Conservation (phyloP, 2,113 vertebrate genomes). For the Oryzias celebensis region DNA sequence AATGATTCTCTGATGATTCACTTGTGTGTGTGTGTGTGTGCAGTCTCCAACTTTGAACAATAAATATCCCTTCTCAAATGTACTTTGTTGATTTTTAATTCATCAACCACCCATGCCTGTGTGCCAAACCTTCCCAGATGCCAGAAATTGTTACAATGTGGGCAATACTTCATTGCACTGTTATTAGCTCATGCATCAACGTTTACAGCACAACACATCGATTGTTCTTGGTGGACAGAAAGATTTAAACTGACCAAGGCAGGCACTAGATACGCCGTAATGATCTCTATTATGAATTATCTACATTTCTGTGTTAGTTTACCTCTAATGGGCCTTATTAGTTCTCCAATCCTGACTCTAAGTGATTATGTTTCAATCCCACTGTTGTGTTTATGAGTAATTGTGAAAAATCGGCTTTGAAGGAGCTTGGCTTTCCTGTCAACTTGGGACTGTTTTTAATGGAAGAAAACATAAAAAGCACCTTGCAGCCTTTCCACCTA, state of each 20-base stretch:
- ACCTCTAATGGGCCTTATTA: conserved; percentile 5
- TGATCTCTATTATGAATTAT: conserved; percentile 11
- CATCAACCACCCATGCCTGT: conserved; percentile 53
- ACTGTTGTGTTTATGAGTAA: background rate
- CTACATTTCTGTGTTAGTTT: background rate
- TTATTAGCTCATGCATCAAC: conserved; percentile 45
- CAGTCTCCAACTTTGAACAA: background rate
- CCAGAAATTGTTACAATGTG: conserved; percentile 39
- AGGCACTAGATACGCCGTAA: conserved; percentile 16
- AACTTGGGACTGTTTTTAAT: background rate
- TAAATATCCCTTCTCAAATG: conserved; percentile 31
- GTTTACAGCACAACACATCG: conserved; percentile 35
- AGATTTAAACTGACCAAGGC: conserved; percentile 28
- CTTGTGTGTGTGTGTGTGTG: too few species aligned
- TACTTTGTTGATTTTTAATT: conserved; percentile 48
- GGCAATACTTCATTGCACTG: conserved; percentile 29
- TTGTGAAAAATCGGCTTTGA: background rate
- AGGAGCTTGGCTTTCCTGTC: background rate
- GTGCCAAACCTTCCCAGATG: conserved; percentile 30
- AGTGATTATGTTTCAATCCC: background rate
- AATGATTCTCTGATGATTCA: background rate
- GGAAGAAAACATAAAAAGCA: too few species aligned
- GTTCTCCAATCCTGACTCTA: background rate
- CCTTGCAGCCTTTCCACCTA: too few species aligned
- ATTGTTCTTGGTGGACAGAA: conserved; percentile 17